These are phyloP conservation scores for Aphyosemion australe DNA, from an alignment of 2,113 vertebrate species.

Conservation along the genomic window DNA sequence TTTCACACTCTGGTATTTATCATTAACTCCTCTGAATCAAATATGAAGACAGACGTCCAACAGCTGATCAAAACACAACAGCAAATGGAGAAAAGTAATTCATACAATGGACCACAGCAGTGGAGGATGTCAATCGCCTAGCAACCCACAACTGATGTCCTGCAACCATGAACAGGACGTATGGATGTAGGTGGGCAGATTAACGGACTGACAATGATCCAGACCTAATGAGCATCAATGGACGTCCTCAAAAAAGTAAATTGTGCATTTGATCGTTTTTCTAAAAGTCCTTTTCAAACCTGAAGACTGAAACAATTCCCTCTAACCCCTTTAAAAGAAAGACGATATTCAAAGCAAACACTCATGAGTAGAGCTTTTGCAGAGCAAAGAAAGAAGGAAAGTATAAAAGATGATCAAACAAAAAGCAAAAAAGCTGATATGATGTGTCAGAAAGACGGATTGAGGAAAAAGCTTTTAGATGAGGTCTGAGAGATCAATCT, in stretches of 20 bases:
- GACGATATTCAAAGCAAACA: background rate
- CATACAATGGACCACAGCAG: too few species aligned
- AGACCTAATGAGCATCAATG: too few species aligned
- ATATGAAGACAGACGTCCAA: too few species aligned
- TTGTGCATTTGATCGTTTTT: background rate
- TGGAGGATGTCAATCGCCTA: too few species aligned
- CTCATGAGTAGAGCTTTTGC: background rate
- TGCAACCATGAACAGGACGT: too few species aligned
- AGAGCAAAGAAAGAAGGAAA: background rate
- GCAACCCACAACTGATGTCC: too few species aligned
- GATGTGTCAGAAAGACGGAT: conserved; percentile 2
- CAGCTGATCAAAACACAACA: too few species aligned
- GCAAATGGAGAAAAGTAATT: too few species aligned
- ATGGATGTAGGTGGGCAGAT: too few species aligned
- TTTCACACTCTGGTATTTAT: too few species aligned
- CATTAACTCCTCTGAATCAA: too few species aligned
- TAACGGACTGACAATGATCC: background rate
- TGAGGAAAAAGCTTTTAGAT: conserved; percentile 5
- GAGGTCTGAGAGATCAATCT: conserved; percentile 38
- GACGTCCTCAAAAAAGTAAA: background rate
- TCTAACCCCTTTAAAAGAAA: background rate
- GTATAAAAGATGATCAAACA: background rate
- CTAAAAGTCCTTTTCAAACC: too few species aligned
- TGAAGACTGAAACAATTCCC: background rate
- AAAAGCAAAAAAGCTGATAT: background rate